phyloP scores from a whole-genome alignment of 2,113 vertebrate species.

The Phyllostomus discolor region DNA sequence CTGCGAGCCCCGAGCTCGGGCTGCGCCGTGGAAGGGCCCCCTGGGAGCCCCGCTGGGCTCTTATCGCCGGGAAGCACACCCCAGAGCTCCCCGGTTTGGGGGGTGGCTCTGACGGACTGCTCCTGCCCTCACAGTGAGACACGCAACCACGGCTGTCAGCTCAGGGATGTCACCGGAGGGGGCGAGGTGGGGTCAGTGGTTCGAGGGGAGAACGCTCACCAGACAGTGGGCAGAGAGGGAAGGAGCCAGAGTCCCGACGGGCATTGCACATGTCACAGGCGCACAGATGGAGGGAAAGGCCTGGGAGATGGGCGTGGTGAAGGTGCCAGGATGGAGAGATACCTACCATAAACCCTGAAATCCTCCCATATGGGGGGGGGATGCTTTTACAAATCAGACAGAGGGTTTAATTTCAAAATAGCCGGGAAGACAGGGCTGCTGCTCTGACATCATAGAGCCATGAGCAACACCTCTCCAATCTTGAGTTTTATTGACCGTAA shows the following conservation, averaged over 20 bases:
- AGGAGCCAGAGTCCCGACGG: neutral
- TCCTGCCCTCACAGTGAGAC: neutral
- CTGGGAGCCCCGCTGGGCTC: neutral
- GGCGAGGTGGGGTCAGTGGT: neutral
- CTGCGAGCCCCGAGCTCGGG: neutral
- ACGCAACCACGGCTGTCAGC: neutral
- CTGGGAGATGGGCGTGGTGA: neutral
- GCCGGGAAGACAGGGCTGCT: neutral
- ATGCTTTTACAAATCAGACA: neutral
- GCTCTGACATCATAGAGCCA: neutral
- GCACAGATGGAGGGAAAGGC: neutral
- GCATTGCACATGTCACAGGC: neutral
- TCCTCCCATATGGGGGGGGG: neutral
- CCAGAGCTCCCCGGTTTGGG: neutral
- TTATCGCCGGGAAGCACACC: neutral
- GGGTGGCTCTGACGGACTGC: neutral
- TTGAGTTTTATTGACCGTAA: neutral
- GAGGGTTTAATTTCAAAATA: neutral
- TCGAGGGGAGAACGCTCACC: neutral
- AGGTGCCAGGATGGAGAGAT: neutral
- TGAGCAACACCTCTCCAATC: neutral
- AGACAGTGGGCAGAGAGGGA: neutral
- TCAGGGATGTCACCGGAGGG: neutral
- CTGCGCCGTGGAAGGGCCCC: neutral
- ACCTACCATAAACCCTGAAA: neutral